Conservation (phyloP, 2,797 vertebrate species). For the Takifugu rubripes region DNA sequence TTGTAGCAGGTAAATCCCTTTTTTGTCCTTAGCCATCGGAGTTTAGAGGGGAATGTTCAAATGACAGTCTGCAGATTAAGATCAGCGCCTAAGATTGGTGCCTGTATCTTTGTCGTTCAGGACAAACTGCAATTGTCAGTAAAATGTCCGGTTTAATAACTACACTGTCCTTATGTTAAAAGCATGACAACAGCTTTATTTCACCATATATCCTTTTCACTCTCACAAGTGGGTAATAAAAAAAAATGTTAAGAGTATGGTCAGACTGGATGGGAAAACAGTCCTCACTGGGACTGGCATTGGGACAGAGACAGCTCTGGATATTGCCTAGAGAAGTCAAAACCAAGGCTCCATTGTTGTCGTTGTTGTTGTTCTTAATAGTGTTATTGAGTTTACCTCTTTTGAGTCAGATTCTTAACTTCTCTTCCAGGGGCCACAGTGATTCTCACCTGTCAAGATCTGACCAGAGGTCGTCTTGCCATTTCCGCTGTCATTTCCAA, state of each 20-base stretch:
- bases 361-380: too few species aligned
- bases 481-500: too few species aligned
- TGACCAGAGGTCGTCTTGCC: background rate
- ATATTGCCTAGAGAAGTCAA: slow-evolving; percentile 85
- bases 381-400: background rate
- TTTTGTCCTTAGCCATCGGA: too few species aligned
- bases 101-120: background rate
- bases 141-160: accelerated
- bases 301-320: slow-evolving; percentile 89
- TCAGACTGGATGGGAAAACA: slow-evolving; percentile 85
- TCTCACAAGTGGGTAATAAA: too few species aligned
- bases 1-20: too few species aligned
- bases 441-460: background rate
- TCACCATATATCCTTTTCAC: too few species aligned
- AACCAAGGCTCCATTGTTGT: background rate
- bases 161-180: too few species aligned
- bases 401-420: background rate
- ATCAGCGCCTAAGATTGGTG: background rate
- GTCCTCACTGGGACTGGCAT: slow-evolving; percentile 91
- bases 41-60: background rate
- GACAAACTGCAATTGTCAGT: background rate
- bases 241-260: slow-evolving; percentile 59
- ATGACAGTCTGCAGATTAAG: background rate
- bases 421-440: background rate
- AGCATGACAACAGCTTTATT: too few species aligned